These are phyloP conservation scores for Odontamblyopus rebecca DNA, from an alignment of 2,797 vertebrate species.

Conservation along the genomic window DNA sequence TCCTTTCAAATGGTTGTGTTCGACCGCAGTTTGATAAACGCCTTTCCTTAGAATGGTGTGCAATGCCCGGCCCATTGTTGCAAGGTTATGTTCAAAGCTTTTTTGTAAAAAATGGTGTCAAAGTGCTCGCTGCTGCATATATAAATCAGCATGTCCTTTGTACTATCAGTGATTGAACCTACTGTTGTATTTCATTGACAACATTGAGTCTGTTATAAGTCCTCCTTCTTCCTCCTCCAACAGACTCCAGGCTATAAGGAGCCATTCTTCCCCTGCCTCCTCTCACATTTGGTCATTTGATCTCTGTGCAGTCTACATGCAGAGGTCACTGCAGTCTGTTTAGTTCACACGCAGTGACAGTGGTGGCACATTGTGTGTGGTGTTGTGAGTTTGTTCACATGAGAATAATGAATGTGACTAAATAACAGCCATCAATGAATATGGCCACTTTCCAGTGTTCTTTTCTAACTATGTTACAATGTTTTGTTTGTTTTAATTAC, in stretches of 20 bases:
- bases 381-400: constrained; percentile 1
- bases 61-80: not conserved
- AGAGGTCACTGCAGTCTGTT: constrained; percentile 29
- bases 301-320: constrained; percentile 21
- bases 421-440: not conserved
- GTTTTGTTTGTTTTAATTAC: too few species aligned
- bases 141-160: constrained; percentile 11
- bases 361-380: constrained; percentile 7
- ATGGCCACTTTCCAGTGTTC: too few species aligned
- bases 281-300: constrained; percentile 23
- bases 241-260: constrained; percentile 16
- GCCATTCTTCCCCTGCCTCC: constrained; percentile 8
- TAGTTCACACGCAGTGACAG: constrained; percentile 9
- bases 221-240: not conserved
- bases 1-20: constrained; percentile 19
- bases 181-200: constrained; percentile 1
- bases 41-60: constrained; percentile 33
- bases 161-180: not conserved
- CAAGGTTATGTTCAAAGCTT: constrained; percentile 5
- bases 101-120: constrained; percentile 7
- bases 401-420: constrained; percentile 21
- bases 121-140: not conserved
- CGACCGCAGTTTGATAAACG: constrained; percentile 2
- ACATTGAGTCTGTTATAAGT: not conserved
- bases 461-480: too few species aligned